Conservation (phyloP, 2,797 vertebrate species). For the Premnoplex brunnescens region DNA sequence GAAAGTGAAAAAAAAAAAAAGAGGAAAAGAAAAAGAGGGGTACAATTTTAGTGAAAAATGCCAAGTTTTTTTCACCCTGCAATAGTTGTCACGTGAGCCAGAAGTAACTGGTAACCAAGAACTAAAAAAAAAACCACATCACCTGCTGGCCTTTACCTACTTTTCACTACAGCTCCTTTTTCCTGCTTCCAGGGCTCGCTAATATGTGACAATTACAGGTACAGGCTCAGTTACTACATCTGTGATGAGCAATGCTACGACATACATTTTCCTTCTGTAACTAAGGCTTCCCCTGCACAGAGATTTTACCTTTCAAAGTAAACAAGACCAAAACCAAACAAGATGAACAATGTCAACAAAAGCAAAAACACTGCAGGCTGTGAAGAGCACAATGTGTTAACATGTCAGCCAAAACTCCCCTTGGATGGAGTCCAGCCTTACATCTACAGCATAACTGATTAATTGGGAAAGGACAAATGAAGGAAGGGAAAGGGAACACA, state of each 20-base stretch:
- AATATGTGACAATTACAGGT: rapidly evolving
- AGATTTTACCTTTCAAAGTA: neutral
- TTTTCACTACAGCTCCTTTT: neutral
- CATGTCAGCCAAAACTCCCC: neutral
- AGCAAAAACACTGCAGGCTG: neutral
- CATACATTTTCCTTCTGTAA: neutral
- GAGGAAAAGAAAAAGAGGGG: neutral
- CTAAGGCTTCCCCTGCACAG: neutral
- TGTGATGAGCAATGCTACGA: neutral
- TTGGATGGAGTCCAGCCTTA: neutral
- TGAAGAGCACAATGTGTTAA: neutral
- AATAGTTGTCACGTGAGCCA: neutral
- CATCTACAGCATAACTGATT: neutral
- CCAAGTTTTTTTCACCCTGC: neutral
- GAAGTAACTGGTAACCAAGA: neutral
- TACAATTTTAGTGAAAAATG: no score
- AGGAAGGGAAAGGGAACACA: neutral
- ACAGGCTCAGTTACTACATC: neutral
- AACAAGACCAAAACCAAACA: neutral
- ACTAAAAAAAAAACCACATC: neutral
- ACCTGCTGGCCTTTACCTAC: neutral
- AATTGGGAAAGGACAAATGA: neutral
- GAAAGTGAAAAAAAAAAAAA: neutral
- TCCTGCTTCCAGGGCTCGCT: neutral
- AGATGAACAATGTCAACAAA: neutral